Conservation (phyloP, 2,797 vertebrate genomes). For the Aeoliscus strigatus region DNA sequence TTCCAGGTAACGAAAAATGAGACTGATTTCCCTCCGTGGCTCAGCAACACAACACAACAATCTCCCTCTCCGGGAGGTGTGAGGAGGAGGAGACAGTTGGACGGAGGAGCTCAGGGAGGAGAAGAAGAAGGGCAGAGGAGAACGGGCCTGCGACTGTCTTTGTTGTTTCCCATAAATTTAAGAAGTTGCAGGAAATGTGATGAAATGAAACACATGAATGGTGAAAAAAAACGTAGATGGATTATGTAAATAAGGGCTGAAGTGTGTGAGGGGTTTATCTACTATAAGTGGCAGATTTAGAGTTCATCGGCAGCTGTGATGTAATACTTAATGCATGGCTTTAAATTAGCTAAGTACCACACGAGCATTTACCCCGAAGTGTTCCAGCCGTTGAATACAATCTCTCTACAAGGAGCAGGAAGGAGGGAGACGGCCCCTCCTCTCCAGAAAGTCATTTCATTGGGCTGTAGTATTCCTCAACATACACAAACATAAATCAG, state of each 20-base stretch:
- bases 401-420: slow-evolving; percentile 18
- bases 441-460: neutral
- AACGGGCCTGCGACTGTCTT: no score
- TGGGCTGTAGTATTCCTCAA: neutral
- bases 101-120: neutral
- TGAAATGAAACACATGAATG: no score
- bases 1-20: no score
- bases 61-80: neutral
- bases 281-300: slow-evolving; percentile 48
- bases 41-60: slow-evolving; percentile 13
- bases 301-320: slow-evolving; percentile 48
- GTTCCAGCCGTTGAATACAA: slow-evolving; percentile 14
- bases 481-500: slow-evolving; percentile 9
- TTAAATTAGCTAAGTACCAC: slow-evolving; percentile 50
- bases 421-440: slow-evolving; percentile 3
- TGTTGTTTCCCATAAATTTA: no score
- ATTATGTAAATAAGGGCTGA: slow-evolving; percentile 7
- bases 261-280: slow-evolving; percentile 23
- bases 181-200: no score
- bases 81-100: neutral
- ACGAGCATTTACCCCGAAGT: slow-evolving; percentile 11
- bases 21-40: no score
- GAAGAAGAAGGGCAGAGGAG: no score
- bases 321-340: slow-evolving; percentile 57
- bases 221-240: slow-evolving; percentile 3